A percentile compares a stretch with the other conserved stretches of the same genome.
Evolutionary conservation across 2,797 vertebrate genomes (phyloP).

Genomic region (Gambelia wislizenii): DNA sequence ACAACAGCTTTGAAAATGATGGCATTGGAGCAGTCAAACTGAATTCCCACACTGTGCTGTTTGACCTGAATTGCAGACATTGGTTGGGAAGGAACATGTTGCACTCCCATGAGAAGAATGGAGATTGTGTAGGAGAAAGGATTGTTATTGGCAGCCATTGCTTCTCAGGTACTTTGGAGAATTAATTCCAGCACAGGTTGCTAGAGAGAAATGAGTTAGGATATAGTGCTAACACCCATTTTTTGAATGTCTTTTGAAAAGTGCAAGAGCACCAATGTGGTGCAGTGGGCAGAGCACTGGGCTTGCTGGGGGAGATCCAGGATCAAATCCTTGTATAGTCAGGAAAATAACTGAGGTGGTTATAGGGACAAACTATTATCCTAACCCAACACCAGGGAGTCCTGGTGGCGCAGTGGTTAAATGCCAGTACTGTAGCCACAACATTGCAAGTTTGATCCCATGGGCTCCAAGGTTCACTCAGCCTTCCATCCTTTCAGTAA

Average conservation of each 20-base stretch:
- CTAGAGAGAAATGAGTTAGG: background rate
- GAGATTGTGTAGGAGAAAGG: background rate
- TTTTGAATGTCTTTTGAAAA: background rate
- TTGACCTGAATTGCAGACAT: slow-evolving; percentile 39
- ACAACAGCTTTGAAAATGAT: slow-evolving; percentile 42
- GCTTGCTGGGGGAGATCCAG: background rate
- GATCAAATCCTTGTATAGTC: background rate
- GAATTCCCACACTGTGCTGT: slow-evolving; percentile 43
- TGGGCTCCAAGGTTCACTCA: too few species aligned
- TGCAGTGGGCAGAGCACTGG: background rate
- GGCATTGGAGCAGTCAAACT: slow-evolving; percentile 44
- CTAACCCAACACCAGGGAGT: background rate
- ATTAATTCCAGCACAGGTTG: background rate
- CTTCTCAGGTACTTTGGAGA: slow-evolving; percentile 30
- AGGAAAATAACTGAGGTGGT: background rate
- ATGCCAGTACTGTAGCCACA: too few species aligned
- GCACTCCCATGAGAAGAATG: background rate
- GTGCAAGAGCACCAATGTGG: background rate
- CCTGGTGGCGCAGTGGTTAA: too few species aligned
- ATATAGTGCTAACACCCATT: too few species aligned
- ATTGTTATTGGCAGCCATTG: background rate
- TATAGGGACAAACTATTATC: background rate
- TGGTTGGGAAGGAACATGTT: background rate
- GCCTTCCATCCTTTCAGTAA: too few species aligned
- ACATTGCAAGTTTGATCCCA: too few species aligned